Base-by-base conservation (phyloP, 2,797 vertebrate genomes). In the Micrastur ruficollis region DNA sequence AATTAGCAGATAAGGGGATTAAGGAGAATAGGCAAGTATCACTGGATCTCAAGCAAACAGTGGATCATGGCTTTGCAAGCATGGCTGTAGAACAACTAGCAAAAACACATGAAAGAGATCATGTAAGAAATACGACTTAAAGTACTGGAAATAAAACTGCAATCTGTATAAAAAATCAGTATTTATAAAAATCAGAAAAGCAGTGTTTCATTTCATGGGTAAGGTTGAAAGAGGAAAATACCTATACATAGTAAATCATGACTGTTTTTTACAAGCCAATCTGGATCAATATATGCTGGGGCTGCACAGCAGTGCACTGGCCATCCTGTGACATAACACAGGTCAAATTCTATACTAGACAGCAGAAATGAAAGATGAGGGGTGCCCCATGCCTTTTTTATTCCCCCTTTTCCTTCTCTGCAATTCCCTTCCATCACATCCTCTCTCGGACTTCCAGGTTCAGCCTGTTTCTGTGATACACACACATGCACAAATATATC, bases 401-500 rank as follows among this genome's bases (percentile, higher is more conserved):
- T 26, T 22, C 11, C 9, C 16, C 18, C 9, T 76, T 59, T 36
- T 81, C 27, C 26, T 76, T 25, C 59, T 70, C 50, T 46, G 6
- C 12, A 86, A 49, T 18, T 76, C 61, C 20, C 14, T 47, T 56
- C 26, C 36, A 81, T 27, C 56, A 68, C 10, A 80, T 12, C 34
- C 49, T 46, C 65, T n/a, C 34, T 1, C 9, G 29, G 11, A 67
- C 31, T 66, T 73, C 2, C 25, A 36, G 42, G 50, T 47, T 68
- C 84, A 61, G 34, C 9, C 34, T 62, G 13, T 25, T 85, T 76
- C 80, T 52, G 47, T 36, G n/a, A 93, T 7, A 44, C 17, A 27
- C 12, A 46, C 0, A 1, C 20, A 19, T 3, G 5, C 11, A 32
- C 16, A 26, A 4, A 31, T 11, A 10, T 16, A 53, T 4, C 9